Evolutionary conservation across 2,113 vertebrate genomes (phyloP).

Genomic region (Argyrosomus japonicus): DNA sequence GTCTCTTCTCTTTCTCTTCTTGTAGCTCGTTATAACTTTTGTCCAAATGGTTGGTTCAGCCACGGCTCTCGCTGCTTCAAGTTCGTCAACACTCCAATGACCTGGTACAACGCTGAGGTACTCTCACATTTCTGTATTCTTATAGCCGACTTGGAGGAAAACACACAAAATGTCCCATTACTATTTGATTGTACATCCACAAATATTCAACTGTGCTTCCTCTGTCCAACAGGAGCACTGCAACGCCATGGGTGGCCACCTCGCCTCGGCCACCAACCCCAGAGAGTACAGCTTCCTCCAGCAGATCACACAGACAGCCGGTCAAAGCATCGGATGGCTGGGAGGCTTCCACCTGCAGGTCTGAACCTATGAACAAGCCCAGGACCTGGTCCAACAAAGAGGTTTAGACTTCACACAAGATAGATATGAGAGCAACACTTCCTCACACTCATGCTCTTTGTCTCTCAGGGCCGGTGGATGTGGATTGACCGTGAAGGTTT

Average conservation of each 20-base stretch:
- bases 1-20: neutral
- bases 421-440: neutral
- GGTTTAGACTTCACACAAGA: neutral
- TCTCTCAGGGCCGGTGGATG: constrained; percentile 7
- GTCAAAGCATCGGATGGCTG: constrained; percentile 5
- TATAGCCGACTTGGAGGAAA: neutral
- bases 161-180: neutral
- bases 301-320: neutral
- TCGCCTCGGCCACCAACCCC: constrained; percentile 17
- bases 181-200: no score
- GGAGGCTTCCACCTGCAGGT: constrained; percentile 52
- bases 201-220: no score
- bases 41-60: constrained; percentile 1
- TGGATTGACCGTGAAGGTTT: constrained; percentile 23
- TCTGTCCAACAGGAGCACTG: constrained; percentile 38
- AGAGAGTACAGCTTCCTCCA: constrained; percentile 34
- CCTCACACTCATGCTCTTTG: constrained; percentile 8
- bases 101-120: constrained; percentile 40
- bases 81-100: neutral
- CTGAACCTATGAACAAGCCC: neutral
- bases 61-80: constrained; percentile 8
- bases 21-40: constrained; percentile 11
- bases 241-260: constrained; percentile 1
- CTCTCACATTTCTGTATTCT: neutral
- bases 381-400: neutral